Evolutionary conservation across 2,113 vertebrate species (phyloP).

Genomic region (Nyctibius bracteatus): DNA sequence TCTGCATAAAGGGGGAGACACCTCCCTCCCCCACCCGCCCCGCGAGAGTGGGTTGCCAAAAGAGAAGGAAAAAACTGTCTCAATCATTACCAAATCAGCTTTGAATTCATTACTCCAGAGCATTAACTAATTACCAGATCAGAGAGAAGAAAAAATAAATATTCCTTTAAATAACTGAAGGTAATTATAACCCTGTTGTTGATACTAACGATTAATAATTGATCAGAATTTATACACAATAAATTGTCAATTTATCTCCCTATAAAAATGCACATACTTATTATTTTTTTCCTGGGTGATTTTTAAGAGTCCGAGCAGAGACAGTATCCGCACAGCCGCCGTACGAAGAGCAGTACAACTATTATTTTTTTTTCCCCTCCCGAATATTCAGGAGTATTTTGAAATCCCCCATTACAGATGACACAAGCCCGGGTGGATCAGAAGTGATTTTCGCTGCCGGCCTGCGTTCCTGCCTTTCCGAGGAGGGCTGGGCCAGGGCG

Average conservation of each 20-base stretch:
- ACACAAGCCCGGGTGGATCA: neutral
- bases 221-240: conserved; percentile 76
- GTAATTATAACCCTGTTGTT: conserved; percentile 80
- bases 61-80: neutral
- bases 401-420: neutral
- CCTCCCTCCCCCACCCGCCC: neutral
- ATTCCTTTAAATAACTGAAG: conserved; percentile 74
- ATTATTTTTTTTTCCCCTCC: too few species aligned
- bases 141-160: conserved; percentile 73
- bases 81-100: conserved; percentile 50
- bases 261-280: conserved; percentile 21
- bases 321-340: neutral
- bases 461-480: neutral
- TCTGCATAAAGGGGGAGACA: neutral
- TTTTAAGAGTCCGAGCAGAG: neutral
- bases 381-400: neutral
- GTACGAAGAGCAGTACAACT: neutral
- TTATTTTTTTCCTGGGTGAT: neutral
- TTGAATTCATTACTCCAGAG: conserved; percentile 65
- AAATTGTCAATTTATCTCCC: conserved; percentile 75
- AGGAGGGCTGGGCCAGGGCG: neutral
- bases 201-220: conserved; percentile 83
- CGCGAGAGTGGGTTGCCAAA: neutral
- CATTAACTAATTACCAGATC: conserved; percentile 74
- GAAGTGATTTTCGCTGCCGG: neutral